Base-by-base conservation (phyloP, 1,140 invertebrate genomes). In the Armadillidium nasatum region DNA sequence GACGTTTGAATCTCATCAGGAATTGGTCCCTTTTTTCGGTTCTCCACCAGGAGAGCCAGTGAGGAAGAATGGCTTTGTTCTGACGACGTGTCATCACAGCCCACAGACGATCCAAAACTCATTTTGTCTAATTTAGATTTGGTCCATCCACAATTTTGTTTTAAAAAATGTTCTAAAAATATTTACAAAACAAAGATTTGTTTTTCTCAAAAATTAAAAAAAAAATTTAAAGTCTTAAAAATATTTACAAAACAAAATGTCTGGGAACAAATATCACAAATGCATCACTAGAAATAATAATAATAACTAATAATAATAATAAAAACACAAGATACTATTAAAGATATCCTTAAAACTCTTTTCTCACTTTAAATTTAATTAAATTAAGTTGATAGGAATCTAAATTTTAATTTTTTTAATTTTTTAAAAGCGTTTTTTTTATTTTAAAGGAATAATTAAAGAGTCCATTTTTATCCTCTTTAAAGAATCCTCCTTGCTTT, bases 21-120 rank as follows among this genome's bases (percentile, higher is more conserved):
- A 15, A 60, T 60, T 60, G 50, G 50, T 60, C 50, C 50, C 50
- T 60, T 60, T 60, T 60, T 60, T 2, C 50, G 50, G 50, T 60
- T 60, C 19, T 60, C 50, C 7, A 60, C 50, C 7, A 60, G 50
- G 7, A 60, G 50, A 60, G 50, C 50, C 19, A 60, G 7, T 13
- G 50, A 60, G 19, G 50, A 60, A 60, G 50, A 60, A 13, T 60
- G 50, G 7, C 50, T 60, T 13, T 60, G 50, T 19, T 60, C 50
- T 7, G 50, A 19, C 2, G 50, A 60, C 1, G 50, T 15, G 19
- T 60, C 50, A 60, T 60, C 50, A 60, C 50, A 13, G 11, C 11
- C 50, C 50, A 60, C 50, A 19, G 50, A 60, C 19, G 50, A 13
- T 2, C 50, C 50, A 7, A 60, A 60, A 60, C 50, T 60, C 50